Conservation (phyloP, 2,888 invertebrate species). For the Apodemia hepburni region DNA sequence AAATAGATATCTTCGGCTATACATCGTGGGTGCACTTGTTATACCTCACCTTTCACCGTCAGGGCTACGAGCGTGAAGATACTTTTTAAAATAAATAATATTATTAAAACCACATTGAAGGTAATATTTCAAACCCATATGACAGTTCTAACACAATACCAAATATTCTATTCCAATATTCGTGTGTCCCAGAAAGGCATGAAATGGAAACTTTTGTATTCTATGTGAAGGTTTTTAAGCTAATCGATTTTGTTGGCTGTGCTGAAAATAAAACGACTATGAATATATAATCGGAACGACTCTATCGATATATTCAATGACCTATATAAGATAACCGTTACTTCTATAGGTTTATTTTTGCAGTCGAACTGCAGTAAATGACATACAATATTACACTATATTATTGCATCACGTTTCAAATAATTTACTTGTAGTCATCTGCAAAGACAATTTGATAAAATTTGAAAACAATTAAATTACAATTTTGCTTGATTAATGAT, state of each 20-base stretch:
- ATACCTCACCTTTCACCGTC: too few species aligned
- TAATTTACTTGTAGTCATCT: background rate
- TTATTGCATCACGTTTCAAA: background rate
- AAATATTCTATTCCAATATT: background rate
- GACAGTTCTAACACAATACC: background rate
- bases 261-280: constrained; percentile 1
- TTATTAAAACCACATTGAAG: too few species aligned
- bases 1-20: too few species aligned
- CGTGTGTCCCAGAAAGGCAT: background rate
- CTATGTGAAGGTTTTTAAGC: background rate
- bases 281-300: constrained; percentile 8
- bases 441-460: too few species aligned
- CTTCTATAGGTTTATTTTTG: background rate
- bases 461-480: too few species aligned
- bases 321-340: constrained; percentile 6
- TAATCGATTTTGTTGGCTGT: background rate
- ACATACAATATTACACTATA: background rate
- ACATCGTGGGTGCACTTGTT: too few species aligned
- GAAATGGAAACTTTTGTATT: constrained; percentile 1
- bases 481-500: too few species aligned
- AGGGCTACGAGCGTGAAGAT: too few species aligned
- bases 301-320: constrained; percentile 5
- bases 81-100: too few species aligned
- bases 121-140: background rate
- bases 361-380: background rate